Percentiles rank a stretch among this genome's conserved stretches.
phyloP scores from a whole-genome alignment of 1,140 invertebrate genomes.

The Drosophila rufa region DNA sequence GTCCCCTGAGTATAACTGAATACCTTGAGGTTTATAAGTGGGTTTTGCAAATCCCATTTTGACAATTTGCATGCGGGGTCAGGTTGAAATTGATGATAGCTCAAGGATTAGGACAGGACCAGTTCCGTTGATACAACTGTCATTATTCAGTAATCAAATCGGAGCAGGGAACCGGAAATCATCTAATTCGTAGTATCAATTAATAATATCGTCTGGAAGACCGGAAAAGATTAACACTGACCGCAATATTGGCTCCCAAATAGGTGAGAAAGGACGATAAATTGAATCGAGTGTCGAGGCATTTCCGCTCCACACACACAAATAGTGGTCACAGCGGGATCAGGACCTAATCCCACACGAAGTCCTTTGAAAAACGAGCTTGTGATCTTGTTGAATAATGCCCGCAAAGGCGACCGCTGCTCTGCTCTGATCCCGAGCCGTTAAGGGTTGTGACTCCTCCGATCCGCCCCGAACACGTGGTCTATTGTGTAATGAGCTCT shows the following conservation, averaged over 20 bases:
- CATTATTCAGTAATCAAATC: constrained; percentile 15
- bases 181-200: constrained; percentile 45
- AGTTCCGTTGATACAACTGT: background rate
- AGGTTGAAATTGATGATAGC: background rate
- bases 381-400: constrained; percentile 76
- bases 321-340: constrained; percentile 4
- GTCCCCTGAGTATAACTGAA: background rate
- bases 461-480: constrained; percentile 8
- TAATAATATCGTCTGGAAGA: constrained; percentile 49
- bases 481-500: constrained; percentile 82
- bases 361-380: constrained; percentile 74
- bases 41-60: constrained; percentile 40
- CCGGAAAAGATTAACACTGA: constrained; percentile 74
- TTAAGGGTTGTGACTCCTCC: constrained; percentile 19
- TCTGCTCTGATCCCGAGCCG: constrained; percentile 48
- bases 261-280: constrained; percentile 42
- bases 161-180: constrained; percentile 23
- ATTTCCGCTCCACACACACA: constrained; percentile 54
- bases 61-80: constrained; percentile 27
- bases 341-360: background rate
- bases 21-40: background rate
- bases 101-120: background rate
- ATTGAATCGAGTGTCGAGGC: constrained; percentile 43
- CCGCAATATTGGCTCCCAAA: constrained; percentile 31
- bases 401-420: background rate